Evolutionary conservation across 1,140 invertebrate genomes (phyloP), one percentile per base, ranked within the genome.

Genomic region (Lepeophtheirus salmonis): DNA sequence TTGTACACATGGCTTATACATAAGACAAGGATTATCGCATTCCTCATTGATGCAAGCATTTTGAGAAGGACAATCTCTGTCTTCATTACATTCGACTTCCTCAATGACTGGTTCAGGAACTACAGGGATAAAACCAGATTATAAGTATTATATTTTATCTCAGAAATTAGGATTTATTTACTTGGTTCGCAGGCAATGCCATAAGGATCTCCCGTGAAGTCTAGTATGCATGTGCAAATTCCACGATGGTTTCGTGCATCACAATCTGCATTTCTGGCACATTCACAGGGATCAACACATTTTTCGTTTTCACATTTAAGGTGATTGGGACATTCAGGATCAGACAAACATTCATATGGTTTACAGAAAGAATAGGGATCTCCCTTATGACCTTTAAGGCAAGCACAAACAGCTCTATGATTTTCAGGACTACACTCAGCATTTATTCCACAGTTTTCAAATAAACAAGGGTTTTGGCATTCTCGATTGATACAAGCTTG

Each of bases 401-500:
- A 62, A 16, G 21, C 17, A 23, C 61, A 62, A n/a, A 2, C 59
- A 2, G 61, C 60, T 10, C 18, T 12, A 63, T 61, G 61, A 16
- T 49, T 62, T 17, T 14, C 14, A 0, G 81, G 76, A 50, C 78
- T 76, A 64, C 88, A 91, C 21, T 82, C 71, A 14, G 88, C 86
- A 62, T 86, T 84, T 0, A 74, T 61, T n/a, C 88, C 87, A 67
- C 89, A 91, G 41, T 83, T 82, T 1, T 83, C 82, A 61, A 81
- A 80, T 2, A 75, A 68, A 65, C 88, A 91, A 0, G 85, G 81
- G 69, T 89, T 80, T 18, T 83, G 71, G 68, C 89, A 94, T 66
- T 87, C 78, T 48, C 80, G 76, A 63, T 89, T 84, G 58, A 90
- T 77, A 66, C 89, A 94, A 21, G 86, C 83, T 70, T 89, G 79